Percentiles rank a stretch among this genome's conserved stretches.
Evolutionary conservation across 2,113 vertebrate species (phyloP).

Genomic region (Microtus richardsoni): DNA sequence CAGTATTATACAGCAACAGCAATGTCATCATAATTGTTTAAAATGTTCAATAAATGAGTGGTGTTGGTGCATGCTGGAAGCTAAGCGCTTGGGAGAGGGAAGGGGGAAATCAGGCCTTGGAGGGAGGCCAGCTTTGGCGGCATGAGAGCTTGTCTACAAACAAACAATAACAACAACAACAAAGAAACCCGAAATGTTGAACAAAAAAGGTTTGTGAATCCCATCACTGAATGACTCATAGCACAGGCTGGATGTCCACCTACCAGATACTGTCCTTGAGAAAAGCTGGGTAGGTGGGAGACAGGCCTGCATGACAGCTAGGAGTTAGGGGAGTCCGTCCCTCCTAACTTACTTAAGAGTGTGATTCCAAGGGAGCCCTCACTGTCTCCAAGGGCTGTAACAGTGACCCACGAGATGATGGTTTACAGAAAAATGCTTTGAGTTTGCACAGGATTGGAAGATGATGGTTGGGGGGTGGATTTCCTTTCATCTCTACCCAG

Average conservation of each 20-base stretch:
- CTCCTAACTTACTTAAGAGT: not conserved
- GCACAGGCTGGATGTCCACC: not conserved
- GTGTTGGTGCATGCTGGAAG: not conserved
- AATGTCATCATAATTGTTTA: not conserved
- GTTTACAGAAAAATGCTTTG: conserved; percentile 4
- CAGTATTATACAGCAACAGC: not conserved
- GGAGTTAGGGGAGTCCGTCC: not conserved
- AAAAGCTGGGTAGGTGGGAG: not conserved
- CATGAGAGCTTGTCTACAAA: not conserved
- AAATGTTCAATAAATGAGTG: not conserved
- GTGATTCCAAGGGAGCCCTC: conserved; percentile 4
- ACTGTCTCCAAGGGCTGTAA: not conserved
- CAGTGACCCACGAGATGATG: not conserved
- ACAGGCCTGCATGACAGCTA: not conserved
- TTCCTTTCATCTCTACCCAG: conserved; percentile 50
- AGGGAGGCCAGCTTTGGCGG: not conserved
- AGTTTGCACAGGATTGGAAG: not conserved
- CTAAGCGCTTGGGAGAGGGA: not conserved
- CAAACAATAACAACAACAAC: not conserved
- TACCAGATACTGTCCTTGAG: not conserved
- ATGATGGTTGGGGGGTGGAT: not conserved
- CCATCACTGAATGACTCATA: not conserved
- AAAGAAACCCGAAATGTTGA: not conserved
- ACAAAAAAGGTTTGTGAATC: not conserved
- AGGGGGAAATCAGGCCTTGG: not conserved